Evolutionary conservation across 2,888 invertebrate genomes (phyloP).

Genomic region (Papilio gigon): DNA sequence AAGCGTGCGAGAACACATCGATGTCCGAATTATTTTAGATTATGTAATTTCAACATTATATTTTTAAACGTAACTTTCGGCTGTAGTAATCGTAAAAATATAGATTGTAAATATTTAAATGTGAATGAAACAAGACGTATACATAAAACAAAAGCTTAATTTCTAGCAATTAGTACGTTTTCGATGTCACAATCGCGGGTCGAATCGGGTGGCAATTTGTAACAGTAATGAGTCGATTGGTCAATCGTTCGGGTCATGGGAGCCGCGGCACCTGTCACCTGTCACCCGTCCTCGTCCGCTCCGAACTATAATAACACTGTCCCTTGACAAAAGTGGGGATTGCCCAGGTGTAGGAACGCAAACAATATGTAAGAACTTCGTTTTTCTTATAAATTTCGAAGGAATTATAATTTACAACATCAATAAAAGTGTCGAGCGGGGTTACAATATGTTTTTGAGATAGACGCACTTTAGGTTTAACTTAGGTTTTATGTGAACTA

Average conservation of each 20-base stretch:
- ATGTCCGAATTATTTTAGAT: no score
- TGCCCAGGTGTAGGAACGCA: conserved; percentile 41
- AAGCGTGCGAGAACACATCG: no score
- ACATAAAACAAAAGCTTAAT: conserved; percentile 44
- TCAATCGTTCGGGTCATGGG: conserved; percentile 64
- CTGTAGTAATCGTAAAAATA: no score
- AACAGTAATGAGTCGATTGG: conserved; percentile 67
- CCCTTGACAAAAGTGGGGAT: conserved; percentile 47
- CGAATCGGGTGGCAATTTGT: conserved; percentile 68
- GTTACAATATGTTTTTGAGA: not conserved
- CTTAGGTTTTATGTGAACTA: not conserved
- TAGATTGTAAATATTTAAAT: no score
- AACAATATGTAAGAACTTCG: conserved; percentile 14
- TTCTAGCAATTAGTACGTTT: conserved; percentile 60
- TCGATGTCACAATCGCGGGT: conserved; percentile 58
- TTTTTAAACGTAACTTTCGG: no score
- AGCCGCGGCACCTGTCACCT: conserved; percentile 67
- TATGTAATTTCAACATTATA: no score
- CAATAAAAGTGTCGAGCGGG: not conserved
- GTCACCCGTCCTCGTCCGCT: conserved; percentile 60
- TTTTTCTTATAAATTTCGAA: conserved; percentile 1
- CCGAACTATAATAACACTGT: conserved; percentile 62
- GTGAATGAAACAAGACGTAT: conserved; percentile 15
- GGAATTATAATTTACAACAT: conserved; percentile 31
- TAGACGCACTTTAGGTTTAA: not conserved